phyloP scores from a whole-genome alignment of 2,797 vertebrate species.

The Pelodytes ibericus region DNA sequence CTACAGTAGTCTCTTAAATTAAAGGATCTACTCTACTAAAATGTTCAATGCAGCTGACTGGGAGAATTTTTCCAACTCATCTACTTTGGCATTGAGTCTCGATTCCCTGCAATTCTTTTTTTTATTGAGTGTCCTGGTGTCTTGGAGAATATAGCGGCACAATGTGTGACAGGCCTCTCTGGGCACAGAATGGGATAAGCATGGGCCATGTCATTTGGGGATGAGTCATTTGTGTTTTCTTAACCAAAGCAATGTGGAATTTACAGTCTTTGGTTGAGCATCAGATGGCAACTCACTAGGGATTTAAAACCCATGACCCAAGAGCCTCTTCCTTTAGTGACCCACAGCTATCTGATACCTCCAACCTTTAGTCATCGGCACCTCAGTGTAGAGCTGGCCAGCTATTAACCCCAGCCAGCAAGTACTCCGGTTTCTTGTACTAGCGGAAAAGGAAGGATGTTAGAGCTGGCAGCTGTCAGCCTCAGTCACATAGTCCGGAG shows the following conservation, averaged over 20 bases:
- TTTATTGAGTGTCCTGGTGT: no score
- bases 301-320: constrained; percentile 31
- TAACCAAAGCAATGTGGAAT: constrained; percentile 34
- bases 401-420: constrained; percentile 49
- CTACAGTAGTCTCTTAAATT: no score
- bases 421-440: constrained; percentile 42
- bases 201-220: constrained; percentile 33
- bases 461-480: constrained; percentile 50
- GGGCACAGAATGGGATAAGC: constrained; percentile 24
- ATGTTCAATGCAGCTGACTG: no score
- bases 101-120: no score
- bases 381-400: constrained; percentile 37
- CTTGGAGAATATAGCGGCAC: no score
- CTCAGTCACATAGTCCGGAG: constrained; percentile 45
- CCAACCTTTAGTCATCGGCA: constrained; percentile 54
- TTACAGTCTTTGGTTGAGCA: constrained; percentile 35
- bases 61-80: no score
- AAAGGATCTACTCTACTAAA: no score
- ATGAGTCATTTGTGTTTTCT: constrained; percentile 40
- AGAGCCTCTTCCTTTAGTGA: constrained; percentile 49
- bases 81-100: no score
- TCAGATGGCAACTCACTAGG: constrained; percentile 31
- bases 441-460: constrained; percentile 45
- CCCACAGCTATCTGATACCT: constrained; percentile 46
- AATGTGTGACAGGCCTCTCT: not conserved